Base-by-base conservation (phyloP, 2,888 invertebrate species). In the Heliothis peltigera region DNA sequence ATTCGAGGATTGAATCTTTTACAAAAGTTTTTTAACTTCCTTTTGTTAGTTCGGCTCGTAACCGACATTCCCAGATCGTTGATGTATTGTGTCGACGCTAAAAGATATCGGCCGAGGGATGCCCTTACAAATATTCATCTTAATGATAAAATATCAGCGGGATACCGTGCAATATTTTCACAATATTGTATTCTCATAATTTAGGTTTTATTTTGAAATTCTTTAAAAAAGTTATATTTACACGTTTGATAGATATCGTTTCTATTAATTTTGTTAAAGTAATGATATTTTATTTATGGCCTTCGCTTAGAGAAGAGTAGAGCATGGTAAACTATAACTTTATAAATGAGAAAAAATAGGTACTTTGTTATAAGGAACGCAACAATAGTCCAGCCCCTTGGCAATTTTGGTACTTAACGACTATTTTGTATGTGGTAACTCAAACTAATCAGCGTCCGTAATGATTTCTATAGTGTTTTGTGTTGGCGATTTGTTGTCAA, bases 21-120 rank as follows among this genome's bases (percentile, higher is more conserved):
- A 87, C 81, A 84, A 79, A 82, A 84, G 85, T 92, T 93, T 94
- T 94, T 94, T 91, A 90, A 86, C 88, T 89, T 92, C 90, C 91
- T 88, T 92, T 94, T 94, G 92, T 94, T 82, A 85, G 77, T 75
- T 74, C 85, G 75, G 81, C 87, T 90, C 90, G 91, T 92, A 94
- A 94, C 94, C 91, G 93, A 94, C 92, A 92, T 95, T 95, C 95
- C 91, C 94, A 94, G 93, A 92, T 94, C 89, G 90, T 84, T 80
- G 84, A 80, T 80, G 90, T 86, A 89, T 94, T 94, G 92, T 94
- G 86, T 88, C 77, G 75, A 81, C 84, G 84, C 91, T 91, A 91
- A 92, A 91, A 89, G 92, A 91, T 91, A 88, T 89, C 82, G 83
- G 85, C 81, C 84, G 81, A 82, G 87, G 87, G 88, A 87, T 84